Evolutionary conservation across 2,113 vertebrate genomes (phyloP).

Genomic region (Petromus typicus): DNA sequence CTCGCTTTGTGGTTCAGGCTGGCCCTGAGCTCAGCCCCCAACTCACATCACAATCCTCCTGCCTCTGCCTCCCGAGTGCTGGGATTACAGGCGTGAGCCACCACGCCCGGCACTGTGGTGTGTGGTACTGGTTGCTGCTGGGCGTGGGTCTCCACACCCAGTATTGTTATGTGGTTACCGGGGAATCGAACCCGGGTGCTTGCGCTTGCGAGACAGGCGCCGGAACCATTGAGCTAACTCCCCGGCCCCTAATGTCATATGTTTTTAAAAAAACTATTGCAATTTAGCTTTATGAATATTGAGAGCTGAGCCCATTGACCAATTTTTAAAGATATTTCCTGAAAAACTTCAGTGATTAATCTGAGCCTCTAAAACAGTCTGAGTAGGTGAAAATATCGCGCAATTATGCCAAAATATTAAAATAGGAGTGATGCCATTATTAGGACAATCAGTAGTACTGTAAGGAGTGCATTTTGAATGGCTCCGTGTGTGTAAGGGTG

Average conservation of each 20-base stretch:
- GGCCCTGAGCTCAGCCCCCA: too few relatives aligned
- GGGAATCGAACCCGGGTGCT: too few relatives aligned
- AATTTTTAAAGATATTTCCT: not conserved
- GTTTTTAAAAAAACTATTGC: not conserved
- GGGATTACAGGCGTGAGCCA: too few relatives aligned
- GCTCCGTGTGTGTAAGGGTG: not conserved
- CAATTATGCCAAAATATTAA: not conserved
- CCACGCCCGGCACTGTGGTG: too few relatives aligned
- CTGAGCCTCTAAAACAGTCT: not conserved
- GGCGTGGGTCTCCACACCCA: too few relatives aligned
- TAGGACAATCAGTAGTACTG: not conserved
- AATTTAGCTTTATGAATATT: conserved; percentile 1
- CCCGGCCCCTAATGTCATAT: not conserved
- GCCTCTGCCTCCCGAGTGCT: too few relatives aligned
- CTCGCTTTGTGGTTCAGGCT: too few relatives aligned
- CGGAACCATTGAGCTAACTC: too few relatives aligned
- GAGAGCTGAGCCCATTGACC: not conserved
- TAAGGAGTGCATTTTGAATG: not conserved
- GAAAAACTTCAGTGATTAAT: conserved; percentile 14
- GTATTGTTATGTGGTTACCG: too few relatives aligned
- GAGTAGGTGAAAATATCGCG: not conserved
- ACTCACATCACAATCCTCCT: too few relatives aligned
- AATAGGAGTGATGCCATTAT: not conserved
- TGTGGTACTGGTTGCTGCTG: too few relatives aligned
- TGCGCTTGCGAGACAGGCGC: too few relatives aligned